These are phyloP conservation scores for Perca flavescens DNA, from an alignment of 2,113 vertebrate genomes.

Conservation along the genomic window DNA sequence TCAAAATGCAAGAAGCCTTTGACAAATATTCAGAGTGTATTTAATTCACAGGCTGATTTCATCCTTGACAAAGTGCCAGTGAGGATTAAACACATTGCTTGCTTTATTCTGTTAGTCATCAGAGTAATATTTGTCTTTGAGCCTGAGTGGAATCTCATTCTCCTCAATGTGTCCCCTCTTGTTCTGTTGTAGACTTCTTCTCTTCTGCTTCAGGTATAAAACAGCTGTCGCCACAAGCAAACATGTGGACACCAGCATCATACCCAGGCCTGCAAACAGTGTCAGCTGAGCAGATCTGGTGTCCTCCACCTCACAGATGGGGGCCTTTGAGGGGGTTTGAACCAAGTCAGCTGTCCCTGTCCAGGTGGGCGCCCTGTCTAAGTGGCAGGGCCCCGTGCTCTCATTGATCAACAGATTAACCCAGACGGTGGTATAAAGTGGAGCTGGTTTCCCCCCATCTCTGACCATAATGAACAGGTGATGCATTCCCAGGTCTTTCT, in stretches of 20 bases:
- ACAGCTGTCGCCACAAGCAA: constrained; percentile 67
- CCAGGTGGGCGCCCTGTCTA: constrained; percentile 74
- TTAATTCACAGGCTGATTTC: constrained; percentile 56
- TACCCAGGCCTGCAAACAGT: constrained; percentile 68
- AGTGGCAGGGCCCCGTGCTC: constrained; percentile 71
- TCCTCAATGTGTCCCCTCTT: constrained; percentile 42
- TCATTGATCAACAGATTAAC: constrained; percentile 84
- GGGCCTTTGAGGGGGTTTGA: constrained; percentile 45
- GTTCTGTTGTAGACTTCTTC: constrained; percentile 20
- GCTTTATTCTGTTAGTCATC: constrained; percentile 67
- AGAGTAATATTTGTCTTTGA: constrained; percentile 71
- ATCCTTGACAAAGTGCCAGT: constrained; percentile 46
- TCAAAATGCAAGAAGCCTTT: constrained; percentile 48
- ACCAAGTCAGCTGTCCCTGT: constrained; percentile 42
- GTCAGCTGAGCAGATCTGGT: constrained; percentile 48
- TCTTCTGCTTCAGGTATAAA: constrained; percentile 71
- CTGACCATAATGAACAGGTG: constrained; percentile 81
- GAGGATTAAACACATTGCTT: constrained; percentile 54
- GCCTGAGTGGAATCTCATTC: constrained; percentile 76
- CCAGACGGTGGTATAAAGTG: constrained; percentile 83
- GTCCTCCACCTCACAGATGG: constrained; percentile 54
- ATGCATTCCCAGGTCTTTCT: constrained; percentile 83
- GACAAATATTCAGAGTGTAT: constrained; percentile 49
- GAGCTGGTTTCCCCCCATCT: constrained; percentile 79
- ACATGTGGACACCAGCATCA: constrained; percentile 68